Base-by-base conservation (phyloP, 1,140 invertebrate genomes). In the Hestina assimilis region DNA sequence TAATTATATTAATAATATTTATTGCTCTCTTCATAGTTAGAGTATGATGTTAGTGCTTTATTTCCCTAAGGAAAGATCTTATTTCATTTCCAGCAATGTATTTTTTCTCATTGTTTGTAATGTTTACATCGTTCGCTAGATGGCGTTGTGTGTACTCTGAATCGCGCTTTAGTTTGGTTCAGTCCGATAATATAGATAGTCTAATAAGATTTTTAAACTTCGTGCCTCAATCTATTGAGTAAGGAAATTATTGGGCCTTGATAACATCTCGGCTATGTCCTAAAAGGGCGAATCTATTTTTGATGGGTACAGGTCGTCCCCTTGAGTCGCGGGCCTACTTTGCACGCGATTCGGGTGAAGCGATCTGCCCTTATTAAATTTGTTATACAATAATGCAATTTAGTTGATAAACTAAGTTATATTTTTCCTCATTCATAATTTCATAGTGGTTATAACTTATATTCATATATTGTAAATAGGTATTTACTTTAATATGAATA, bases 181-280 rank as follows among this genome's bases (percentile, higher is more conserved):
- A n/a, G 4, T 15, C 2, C 15, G 23, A 6, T 23, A 20, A n/a
- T n/a, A n/a, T n/a, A n/a, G n/a, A n/a, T n/a, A n/a, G n/a, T n/a
- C n/a, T n/a, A n/a, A n/a, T n/a, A n/a, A n/a, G n/a, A n/a, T n/a
- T n/a, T n/a, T n/a, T n/a, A n/a, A n/a, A 3, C 53, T 59, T 79
- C 90, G 93, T 94, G 93, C 93, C 93, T 94, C 93, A 94, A 94
- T 94, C 92, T 94, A 93, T 93, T 94, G 93, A 94, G 93, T 94
- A 94, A 94, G 93, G 93, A 94, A 94, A 94, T 94, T 94, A 94
- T 93, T 92, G 90, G 92, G 93, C 93, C 92, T 91, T 93, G 93
- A 92, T 94, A 89, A 94, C 91, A n/a, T 91, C 93, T 93, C 91
- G 92, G 93, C 92, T 91, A 92, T 90, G 90, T 90, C 90, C 90